Evolutionary conservation across 2,797 vertebrate species (phyloP).

Genomic region (Myoxocephalus aenaeus): DNA sequence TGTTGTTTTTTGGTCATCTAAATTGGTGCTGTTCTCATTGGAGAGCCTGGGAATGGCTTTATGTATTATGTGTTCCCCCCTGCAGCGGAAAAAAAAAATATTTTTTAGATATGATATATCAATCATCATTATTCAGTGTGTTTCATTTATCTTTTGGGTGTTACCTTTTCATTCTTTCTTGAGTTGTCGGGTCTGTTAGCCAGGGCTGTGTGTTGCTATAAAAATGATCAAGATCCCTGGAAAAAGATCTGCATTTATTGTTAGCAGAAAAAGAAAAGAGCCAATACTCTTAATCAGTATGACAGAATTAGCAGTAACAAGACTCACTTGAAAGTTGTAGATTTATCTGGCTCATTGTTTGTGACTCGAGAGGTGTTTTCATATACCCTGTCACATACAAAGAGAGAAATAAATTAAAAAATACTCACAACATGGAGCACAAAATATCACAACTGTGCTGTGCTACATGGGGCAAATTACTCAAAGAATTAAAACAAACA

Average conservation of each 20-base stretch:
- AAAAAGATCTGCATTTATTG: not conserved
- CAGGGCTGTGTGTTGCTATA: constrained; percentile 24
- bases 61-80: constrained; percentile 54
- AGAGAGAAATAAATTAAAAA: not conserved
- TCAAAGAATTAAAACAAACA: constrained; percentile 2
- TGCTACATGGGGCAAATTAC: not conserved
- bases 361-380: constrained; percentile 41
- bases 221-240: constrained; percentile 14
- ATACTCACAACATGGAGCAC: not conserved
- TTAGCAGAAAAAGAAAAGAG: not conserved
- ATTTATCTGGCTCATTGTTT: constrained; percentile 43
- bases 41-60: constrained; percentile 31
- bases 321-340: constrained; percentile 56
- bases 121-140: not conserved
- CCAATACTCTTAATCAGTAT: not conserved
- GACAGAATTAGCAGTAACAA: not conserved
- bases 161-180: constrained; percentile 62
- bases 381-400: constrained; percentile 50
- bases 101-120: not conserved
- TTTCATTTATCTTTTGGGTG: not conserved
- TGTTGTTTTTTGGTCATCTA: constrained; percentile 28
- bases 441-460: constrained; percentile 10
- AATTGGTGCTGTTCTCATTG: constrained; percentile 23
- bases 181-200: constrained; percentile 1
- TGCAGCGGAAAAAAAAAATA: constrained; percentile 41